phyloP scores from a whole-genome alignment of 2,113 vertebrate genomes.

The Herpetotheres cachinnans region DNA sequence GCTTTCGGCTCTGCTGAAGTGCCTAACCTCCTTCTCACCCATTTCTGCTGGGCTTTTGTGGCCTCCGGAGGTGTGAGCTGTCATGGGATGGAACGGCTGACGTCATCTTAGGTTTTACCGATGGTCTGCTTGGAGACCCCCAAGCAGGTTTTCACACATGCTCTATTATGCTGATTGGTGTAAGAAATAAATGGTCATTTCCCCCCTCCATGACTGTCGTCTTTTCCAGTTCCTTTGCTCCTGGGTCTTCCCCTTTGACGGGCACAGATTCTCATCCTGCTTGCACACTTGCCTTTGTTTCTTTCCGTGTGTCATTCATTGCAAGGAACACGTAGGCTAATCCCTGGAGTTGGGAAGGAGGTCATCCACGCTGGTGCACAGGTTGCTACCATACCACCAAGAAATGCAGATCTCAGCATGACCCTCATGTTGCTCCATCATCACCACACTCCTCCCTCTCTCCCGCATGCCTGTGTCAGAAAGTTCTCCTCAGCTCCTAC shows the following conservation, averaged over 20 bases:
- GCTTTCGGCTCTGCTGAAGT: not conserved
- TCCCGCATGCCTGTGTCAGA: fast-evolving
- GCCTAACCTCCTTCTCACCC: not conserved
- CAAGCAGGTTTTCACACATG: not conserved
- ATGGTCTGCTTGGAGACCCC: not conserved
- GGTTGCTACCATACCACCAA: not conserved
- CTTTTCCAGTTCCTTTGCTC: not conserved
- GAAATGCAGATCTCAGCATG: not conserved
- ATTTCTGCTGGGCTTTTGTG: not conserved
- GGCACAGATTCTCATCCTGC: not conserved
- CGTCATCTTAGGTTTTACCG: not conserved
- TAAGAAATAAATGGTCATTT: not conserved
- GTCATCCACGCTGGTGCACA: fast-evolving
- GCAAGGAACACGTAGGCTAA: not conserved
- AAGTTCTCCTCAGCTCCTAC: not conserved
- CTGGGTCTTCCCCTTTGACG: not conserved
- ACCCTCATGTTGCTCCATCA: fast-evolving
- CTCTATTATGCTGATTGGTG: not conserved
- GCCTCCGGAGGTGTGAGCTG: not conserved
- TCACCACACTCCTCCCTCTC: not conserved
- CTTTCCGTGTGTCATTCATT: not conserved
- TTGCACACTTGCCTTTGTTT: not conserved
- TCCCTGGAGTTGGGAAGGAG: not conserved
- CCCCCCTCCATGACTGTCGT: fast-evolving
- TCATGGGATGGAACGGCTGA: not conserved